Evolutionary conservation across 2,888 invertebrate species (phyloP), one percentile per base, ranked within the genome.

Genomic region (Patella depressa): DNA sequence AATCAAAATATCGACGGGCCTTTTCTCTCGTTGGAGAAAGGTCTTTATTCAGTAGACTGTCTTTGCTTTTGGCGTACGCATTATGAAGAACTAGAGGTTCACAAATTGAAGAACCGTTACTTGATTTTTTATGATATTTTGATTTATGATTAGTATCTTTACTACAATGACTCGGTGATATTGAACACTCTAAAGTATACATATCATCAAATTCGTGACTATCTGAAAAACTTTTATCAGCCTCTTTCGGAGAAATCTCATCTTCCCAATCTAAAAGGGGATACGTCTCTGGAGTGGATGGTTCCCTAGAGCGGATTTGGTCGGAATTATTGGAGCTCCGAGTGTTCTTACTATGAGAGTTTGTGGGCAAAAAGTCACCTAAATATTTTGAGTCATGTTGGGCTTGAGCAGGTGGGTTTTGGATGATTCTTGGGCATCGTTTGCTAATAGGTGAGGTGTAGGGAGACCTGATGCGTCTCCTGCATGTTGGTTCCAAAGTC

Each of bases 21-120:
- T 65, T 65, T 65, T 65, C 65, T 65, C 24, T 65, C 65, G 65
- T 65, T 24, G 65, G 65, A 24, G 65, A 65, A 24, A 24, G 19
- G 3, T 65, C 65, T 65, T 24, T 12, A 65, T 24, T 65, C 3
- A 65, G 24, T 24, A 65, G 14, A 65, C 24, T 65, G 65, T 65
- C 65, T 12, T 65, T 65, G 65, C 65, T 65, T 65, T 65, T 15
- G 65, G 65, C 65, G 14, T 65, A 65, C 19, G 65, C 65, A 24
- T 65, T 65, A 24, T 65, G 19, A 19, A 65, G 24, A 11, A 65
- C 24, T 9, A 65, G 15, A 15, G 65, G 65, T 24, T 65, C 65
- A 19, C 65, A 65, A 24, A 24, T 9, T 14, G 19, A 14, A 15
- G 19, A 24, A 24, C 65, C 65, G 65, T 65, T 65, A 24, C 19